Base-by-base conservation (phyloP, 2,888 invertebrate genomes). In the Bimastos eiseni region DNA sequence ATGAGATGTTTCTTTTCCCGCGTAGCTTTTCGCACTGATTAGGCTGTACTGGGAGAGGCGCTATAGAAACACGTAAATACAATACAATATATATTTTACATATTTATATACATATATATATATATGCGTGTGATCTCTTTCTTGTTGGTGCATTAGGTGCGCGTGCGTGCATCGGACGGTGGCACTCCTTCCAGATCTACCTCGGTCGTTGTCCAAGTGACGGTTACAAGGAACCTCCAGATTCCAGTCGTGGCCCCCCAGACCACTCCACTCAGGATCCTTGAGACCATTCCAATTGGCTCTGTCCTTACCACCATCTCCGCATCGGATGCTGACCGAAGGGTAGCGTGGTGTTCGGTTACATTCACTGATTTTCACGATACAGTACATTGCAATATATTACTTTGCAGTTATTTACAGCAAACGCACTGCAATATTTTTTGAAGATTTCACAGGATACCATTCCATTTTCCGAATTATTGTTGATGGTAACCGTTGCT, bases 261-360 rank as follows among this genome's bases (percentile, higher is more conserved):
- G 36, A 38, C 89, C 19, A 93, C 93, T 90, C 34, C 90, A 15
- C 90, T 91, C 21, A 92, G 92, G 3, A 93, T 94, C 30, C 90
- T 91, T 17, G 94, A 94, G 91, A 94, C 93, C 4, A 90, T 92
- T 19, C 89, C 92, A 1, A 93, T 94, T 13, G 93, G 94, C 11
- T 91, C 92, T n/a, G 90, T 92, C 49, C 90, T 94, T 30, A 83
- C 93, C 30, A 92, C 92, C n/a, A 92, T 94, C 21, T 83, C 91
- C 24, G 94, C 94, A 34, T 90, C 86, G 6, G 94, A 94, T 89
- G 90, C 34, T 83, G 94, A 94, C 91, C 91, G 90, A 4, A 91
- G 91, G 91, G 94, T 94, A 91, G 15, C 41, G 41, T 41, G 41
- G 21, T 49, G 24, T 24, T 44, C 24, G 5, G 21, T n/a, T n/a